Percentiles rank a stretch among this genome's conserved stretches.
Conservation (phyloP, 2,797 vertebrate species). For the Centroberyx gerrardi region DNA sequence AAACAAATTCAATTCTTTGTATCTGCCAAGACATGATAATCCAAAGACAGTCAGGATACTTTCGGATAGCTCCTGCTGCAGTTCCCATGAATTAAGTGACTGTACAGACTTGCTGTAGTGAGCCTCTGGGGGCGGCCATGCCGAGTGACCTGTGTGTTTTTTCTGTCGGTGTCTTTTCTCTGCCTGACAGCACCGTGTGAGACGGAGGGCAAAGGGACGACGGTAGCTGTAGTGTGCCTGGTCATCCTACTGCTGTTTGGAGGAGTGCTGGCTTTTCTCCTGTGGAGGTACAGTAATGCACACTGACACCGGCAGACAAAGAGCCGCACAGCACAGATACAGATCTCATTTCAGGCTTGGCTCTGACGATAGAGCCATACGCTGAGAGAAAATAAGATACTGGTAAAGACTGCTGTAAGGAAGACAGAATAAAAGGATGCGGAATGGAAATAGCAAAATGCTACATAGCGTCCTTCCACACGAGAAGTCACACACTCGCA, state of each 20-base stretch:
- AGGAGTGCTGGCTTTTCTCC: slow-evolving; percentile 74
- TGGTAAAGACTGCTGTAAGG: slow-evolving; percentile 16
- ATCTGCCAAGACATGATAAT: slow-evolving; percentile 57
- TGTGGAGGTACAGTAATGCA: slow-evolving; percentile 81
- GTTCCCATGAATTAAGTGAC: slow-evolving; percentile 17
- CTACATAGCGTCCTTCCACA: slow-evolving; percentile 33
- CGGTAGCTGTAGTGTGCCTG: slow-evolving; percentile 69
- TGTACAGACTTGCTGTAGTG: slow-evolving; percentile 18
- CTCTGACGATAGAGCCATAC: slow-evolving; percentile 46
- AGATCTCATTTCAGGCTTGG: slow-evolving; percentile 64
- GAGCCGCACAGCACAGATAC: slow-evolving; percentile 12
- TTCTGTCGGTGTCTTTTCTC: slow-evolving; percentile 32
- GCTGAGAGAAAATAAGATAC: slow-evolving; percentile 35
- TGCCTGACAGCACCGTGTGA: slow-evolving; percentile 79
- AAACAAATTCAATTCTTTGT: slow-evolving; percentile 63
- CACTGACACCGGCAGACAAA: slow-evolving; percentile 7
- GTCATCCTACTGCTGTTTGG: slow-evolving; percentile 71
- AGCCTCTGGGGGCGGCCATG: slow-evolving; percentile 26
- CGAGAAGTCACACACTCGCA: slow-evolving; percentile 18
- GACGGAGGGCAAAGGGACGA: slow-evolving; percentile 52
- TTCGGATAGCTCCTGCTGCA: slow-evolving; percentile 38
- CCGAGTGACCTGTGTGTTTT: slow-evolving; percentile 32
- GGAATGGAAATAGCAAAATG: slow-evolving; percentile 38
- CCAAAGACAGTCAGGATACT: slow-evolving; percentile 43
- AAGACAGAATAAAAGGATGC: neutral